Percentiles rank a stretch among this genome's conserved stretches.
phyloP scores from a whole-genome alignment of 1,140 invertebrate genomes.

The Ceratosolen solmsi region DNA sequence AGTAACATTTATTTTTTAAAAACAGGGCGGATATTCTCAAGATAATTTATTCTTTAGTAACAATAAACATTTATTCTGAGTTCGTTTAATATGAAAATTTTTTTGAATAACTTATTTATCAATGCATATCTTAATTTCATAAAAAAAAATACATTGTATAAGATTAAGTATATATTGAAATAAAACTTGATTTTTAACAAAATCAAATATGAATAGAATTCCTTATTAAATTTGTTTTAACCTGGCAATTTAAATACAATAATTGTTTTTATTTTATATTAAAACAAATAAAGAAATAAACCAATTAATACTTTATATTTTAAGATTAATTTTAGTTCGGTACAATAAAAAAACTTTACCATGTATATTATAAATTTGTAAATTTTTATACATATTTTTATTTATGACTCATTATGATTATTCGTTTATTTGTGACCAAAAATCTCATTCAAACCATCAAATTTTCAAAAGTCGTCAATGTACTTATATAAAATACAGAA shows the following conservation, averaged over 20 bases:
- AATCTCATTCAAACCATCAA: neutral
- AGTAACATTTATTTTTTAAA: neutral
- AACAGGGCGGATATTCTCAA: neutral
- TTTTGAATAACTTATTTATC: neutral
- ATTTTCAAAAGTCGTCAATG: neutral
- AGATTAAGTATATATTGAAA: too few species aligned
- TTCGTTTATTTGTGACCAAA: neutral
- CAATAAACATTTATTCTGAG: neutral
- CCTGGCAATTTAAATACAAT: too few species aligned
- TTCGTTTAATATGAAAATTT: neutral
- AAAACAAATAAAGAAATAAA: neutral
- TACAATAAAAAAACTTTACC: too few species aligned
- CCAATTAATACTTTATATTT: too few species aligned
- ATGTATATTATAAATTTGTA: too few species aligned
- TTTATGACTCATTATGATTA: neutral
- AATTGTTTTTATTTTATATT: too few species aligned
- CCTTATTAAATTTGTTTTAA: neutral
- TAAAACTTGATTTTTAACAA: neutral
- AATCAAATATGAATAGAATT: neutral
- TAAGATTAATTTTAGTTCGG: neutral
- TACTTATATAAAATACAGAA: neutral
- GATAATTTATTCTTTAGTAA: neutral
- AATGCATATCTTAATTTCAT: neutral
- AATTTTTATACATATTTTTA: neutral
- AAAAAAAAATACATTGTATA: neutral